Base-by-base conservation (phyloP, 2,888 invertebrate genomes). In the Rhaphigaster nebulosa region DNA sequence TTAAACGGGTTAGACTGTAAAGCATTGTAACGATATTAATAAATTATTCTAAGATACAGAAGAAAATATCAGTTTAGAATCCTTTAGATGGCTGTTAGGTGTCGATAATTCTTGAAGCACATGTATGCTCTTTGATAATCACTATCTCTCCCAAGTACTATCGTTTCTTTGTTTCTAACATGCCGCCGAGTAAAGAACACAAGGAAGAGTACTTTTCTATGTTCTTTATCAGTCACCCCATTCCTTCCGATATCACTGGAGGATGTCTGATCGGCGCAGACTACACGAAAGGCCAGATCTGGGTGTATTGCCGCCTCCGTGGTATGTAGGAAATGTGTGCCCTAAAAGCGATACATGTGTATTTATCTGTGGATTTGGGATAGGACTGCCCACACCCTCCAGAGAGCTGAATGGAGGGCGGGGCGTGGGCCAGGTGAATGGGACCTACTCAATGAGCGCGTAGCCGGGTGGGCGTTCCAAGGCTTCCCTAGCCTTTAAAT, bases 401-500 rank as follows among this genome's bases (percentile, higher is more conserved):
- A 45, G 84, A 76, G 70, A n/a, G 18, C 84, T 84, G 45, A 84
- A 84, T 84, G 84, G 84, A 84, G 45, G 84, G 84, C 84, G 84
- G 84, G 84, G 84, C 84, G 84, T 84, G 84, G 84, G 84, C 84
- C 84, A 41, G 26, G 84, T 84, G 84, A 84, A 84, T 84, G 84
- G 84, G 84, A 50, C 70, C 70, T 76, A 84, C 84, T 84, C 45
- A 84, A 50, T 84, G 84, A 84, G n/a, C 45, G 45, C 84, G 84
- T 84, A 84, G 45, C 45, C 84, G 50, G 45, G 84, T 84, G 84
- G 84, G 84, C 84, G 84, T 84, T 50, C 45, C 84, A 41, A 84
- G 45, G 84, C 45, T 84, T 13, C 84, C 45, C 41, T 50, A 45
- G 84, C 45, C 84, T 84, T 84, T 84, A 84, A 45, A 84, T 45